Evolutionary conservation across 2,888 invertebrate genomes (phyloP).

Genomic region (Phymatocera aterrima): DNA sequence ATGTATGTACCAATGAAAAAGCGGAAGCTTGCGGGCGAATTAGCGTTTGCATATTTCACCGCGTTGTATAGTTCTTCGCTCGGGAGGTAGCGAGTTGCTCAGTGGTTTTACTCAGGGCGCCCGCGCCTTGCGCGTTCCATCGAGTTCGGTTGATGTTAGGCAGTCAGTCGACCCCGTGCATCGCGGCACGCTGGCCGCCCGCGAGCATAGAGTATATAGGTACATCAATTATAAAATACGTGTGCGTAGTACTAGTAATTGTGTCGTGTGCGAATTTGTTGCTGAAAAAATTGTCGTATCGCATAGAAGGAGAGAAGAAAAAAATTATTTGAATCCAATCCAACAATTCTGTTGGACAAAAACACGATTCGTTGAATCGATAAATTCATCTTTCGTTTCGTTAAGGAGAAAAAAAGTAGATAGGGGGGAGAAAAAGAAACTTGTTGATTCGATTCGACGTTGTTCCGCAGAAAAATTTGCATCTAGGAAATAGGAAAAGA

Average conservation of each 20-base stretch:
- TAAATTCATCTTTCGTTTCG: neutral
- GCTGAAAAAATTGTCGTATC: neutral
- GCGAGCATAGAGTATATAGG: slow-evolving; percentile 55
- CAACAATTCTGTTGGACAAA: too few species aligned
- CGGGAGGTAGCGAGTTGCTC: slow-evolving; percentile 10
- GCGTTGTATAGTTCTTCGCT: slow-evolving; percentile 10
- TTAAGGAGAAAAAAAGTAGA: neutral
- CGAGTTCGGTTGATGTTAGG: slow-evolving; percentile 49
- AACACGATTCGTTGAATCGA: neutral
- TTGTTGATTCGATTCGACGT: neutral
- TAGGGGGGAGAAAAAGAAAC: too few species aligned
- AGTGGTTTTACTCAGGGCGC: slow-evolving; percentile 20
- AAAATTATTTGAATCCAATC: too few species aligned
- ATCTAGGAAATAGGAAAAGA: neutral
- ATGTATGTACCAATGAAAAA: slow-evolving; percentile 4
- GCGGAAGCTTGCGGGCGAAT: slow-evolving; percentile 34
- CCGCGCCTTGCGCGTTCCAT: slow-evolving; percentile 49
- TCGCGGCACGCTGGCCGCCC: slow-evolving; percentile 73
- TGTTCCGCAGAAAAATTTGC: too few species aligned
- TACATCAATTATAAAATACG: too few species aligned
- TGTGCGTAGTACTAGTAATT: too few species aligned
- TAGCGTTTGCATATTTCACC: slow-evolving; percentile 35
- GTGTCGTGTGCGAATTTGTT: too few species aligned
- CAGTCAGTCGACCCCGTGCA: slow-evolving; percentile 74
- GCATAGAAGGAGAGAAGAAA: too few species aligned